Evolutionary conservation across 2,888 invertebrate genomes (phyloP), one percentile per base, ranked within the genome.

Genomic region (Dryocosmus kuriphilus): DNA sequence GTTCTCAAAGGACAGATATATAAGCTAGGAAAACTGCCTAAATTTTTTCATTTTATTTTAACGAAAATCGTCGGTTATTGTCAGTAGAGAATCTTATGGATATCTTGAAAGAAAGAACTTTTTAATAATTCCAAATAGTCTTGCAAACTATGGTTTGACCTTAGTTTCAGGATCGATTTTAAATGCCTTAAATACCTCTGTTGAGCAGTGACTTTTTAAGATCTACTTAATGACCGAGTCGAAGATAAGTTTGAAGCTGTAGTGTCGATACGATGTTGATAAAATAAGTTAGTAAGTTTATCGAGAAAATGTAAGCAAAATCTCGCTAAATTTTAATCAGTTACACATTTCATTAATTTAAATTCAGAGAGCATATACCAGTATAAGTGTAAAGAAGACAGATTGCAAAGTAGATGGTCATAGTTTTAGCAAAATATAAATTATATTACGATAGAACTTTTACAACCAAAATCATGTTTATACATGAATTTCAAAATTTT

Each of bases 401-500:
- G n/a, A 51, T n/a, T 22, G 7, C n/a, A 4, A 51, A 51, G 51
- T 55, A 67, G n/a, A 30, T 60, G 51, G 7, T 63, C n/a, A 65
- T 74, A 73, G 63, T 55, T 41, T 65, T 65, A 75, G n/a, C 19
- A 75, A 46, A 9, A 46, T 74, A 35, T 11, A 22, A 24, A 35
- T 38, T 55, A 63, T 14, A 16, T 75, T 35, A 51, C 51, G 51
- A 79, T 35, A 30, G n/a, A 2, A 38, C 24, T 51, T 61, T 24
- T 27, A 24, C 38, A 75, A 16, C 32, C 75, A 57, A 46, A 61
- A 63, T 30, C 24, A 41, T n/a, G 14, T 76, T 71, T 62, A n/a
- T 38, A 60, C 51, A 11, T 8, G 63, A 79, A 30, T 55, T 9
- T 63, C 55, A 62, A 78, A 75, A 78, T 8, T 46, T 22, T 51